Conservation (phyloP, 2,888 invertebrate species). For the Rotaria macrura region DNA sequence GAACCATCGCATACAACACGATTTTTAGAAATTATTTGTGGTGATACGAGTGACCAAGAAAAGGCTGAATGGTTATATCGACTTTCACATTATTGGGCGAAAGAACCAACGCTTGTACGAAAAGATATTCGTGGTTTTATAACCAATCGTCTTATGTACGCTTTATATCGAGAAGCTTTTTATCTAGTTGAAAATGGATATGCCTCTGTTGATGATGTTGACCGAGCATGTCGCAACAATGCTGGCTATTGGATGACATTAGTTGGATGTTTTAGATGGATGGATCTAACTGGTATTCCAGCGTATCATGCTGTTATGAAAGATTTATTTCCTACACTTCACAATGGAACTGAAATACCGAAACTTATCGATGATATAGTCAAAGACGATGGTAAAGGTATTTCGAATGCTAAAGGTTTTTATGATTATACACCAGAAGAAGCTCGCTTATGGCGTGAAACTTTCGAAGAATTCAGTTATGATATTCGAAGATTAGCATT, state of each 20-base stretch:
- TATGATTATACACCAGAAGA: not conserved
- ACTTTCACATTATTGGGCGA: not conserved
- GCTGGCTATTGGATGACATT: conserved; percentile 1
- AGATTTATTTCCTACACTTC: not conserved
- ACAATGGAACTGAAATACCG: not conserved
- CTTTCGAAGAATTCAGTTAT: not conserved
- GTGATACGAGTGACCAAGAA: not conserved
- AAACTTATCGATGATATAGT: not conserved
- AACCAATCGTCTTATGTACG: not conserved
- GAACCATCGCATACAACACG: not conserved
- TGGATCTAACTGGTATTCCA: not conserved
- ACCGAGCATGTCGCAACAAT: not conserved
- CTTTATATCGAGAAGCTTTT: not conserved
- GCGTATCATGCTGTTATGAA: not conserved
- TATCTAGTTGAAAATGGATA: not conserved
- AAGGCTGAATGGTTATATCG: not conserved
- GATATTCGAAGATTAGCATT: not conserved
- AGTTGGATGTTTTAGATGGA: not conserved
- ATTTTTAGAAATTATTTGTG: not conserved
- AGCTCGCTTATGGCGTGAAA: not conserved
- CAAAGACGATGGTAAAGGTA: not conserved
- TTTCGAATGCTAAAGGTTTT: not conserved
- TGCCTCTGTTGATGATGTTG: not conserved
- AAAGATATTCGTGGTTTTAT: conserved; percentile 8
- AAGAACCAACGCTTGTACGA: not conserved